These are phyloP conservation scores for Girardia tigrina DNA, from an alignment of 2,888 invertebrate species.

Conservation along the genomic window DNA sequence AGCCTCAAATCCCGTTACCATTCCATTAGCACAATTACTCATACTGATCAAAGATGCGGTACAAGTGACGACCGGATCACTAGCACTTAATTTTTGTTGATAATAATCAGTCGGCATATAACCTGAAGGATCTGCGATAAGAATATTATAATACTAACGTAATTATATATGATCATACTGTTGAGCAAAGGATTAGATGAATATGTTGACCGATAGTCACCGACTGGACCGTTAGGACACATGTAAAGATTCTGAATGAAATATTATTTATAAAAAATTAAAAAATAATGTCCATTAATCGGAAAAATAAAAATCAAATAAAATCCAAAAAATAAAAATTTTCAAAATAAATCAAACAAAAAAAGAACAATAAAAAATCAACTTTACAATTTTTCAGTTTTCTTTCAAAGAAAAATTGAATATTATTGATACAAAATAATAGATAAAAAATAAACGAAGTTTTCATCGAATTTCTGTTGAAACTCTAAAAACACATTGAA, in stretches of 20 bases:
- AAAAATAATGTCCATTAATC: no score
- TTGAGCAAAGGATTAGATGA: conserved; percentile 18
- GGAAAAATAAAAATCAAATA: no score
- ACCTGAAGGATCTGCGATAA: conserved; percentile 17
- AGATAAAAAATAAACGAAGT: no score
- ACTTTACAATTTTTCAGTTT: no score
- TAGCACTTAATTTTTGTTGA: conserved; percentile 19
- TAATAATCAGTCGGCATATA: conserved; percentile 19
- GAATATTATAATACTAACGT: not conserved
- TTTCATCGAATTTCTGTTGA: no score
- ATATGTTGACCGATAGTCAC: conserved; percentile 9
- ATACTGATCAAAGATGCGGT: not conserved
- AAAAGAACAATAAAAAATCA: no score
- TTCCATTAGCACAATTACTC: conserved; percentile 14
- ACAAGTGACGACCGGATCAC: not conserved
- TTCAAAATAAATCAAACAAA: no score
- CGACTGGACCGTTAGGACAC: conserved; percentile 4
- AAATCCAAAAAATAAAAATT: not conserved
- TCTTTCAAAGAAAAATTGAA: no score
- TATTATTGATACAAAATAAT: no score
- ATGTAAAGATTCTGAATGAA: not conserved
- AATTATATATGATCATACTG: not conserved
- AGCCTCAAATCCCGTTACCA: conserved; percentile 19
- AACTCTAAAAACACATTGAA: no score
- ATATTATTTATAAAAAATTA: no score